Evolutionary conservation across 2,888 invertebrate genomes (phyloP).

Genomic region (Sminthurinus aureus): DNA sequence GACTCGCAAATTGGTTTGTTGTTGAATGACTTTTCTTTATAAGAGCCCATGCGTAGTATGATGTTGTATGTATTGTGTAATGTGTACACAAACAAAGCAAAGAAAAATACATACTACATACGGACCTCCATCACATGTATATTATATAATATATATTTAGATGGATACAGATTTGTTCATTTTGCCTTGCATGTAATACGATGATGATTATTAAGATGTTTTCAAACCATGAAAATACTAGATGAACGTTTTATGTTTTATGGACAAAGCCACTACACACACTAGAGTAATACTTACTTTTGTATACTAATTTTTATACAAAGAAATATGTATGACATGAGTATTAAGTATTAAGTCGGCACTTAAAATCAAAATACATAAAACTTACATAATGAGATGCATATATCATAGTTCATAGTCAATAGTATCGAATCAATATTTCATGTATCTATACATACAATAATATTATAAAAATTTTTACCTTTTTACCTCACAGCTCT

Average conservation of each 20-base stretch:
- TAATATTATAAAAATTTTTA: too few relatives aligned
- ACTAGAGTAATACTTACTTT: not conserved
- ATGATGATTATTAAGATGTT: slow-evolving; percentile 32
- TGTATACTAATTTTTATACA: not conserved
- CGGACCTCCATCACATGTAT: not conserved
- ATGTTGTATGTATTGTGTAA: not conserved
- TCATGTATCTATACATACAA: too few relatives aligned
- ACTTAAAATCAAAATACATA: too few relatives aligned
- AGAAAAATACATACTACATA: not conserved
- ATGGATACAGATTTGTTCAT: slow-evolving; percentile 18
- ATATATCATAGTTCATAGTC: too few relatives aligned
- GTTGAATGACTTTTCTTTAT: slow-evolving; percentile 23
- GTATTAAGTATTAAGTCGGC: too few relatives aligned
- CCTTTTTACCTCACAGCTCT: too few relatives aligned
- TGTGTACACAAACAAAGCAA: not conserved
- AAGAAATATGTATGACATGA: too few relatives aligned
- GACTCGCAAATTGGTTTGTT: slow-evolving; percentile 31
- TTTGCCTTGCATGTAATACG: slow-evolving; percentile 18
- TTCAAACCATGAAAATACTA: slow-evolving; percentile 1
- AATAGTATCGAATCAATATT: too few relatives aligned
- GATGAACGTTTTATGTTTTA: slow-evolving; percentile 31
- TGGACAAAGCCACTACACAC: slow-evolving; percentile 9
- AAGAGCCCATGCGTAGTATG: slow-evolving; percentile 1
- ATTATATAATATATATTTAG: slow-evolving; percentile 2
- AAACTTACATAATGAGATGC: too few relatives aligned